These are phyloP conservation scores for Drosophila flavopinicola DNA, from an alignment of 2,888 invertebrate genomes.

Conservation along the genomic window DNA sequence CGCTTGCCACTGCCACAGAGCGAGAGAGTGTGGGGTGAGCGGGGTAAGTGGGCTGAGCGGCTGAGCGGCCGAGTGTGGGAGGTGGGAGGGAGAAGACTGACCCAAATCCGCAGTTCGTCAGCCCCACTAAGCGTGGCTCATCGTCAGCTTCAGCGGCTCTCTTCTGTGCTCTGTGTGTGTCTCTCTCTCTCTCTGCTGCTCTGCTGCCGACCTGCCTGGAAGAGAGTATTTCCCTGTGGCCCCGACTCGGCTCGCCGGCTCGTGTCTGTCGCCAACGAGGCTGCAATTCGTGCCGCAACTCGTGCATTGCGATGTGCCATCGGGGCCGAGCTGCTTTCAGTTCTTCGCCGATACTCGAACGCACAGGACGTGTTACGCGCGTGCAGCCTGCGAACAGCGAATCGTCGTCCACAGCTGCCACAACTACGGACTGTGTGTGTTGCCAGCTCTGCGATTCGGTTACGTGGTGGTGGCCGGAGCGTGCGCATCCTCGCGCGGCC, in stretches of 20 bases:
- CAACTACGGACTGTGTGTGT: constrained; percentile 11
- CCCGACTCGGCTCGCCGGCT: constrained; percentile 9
- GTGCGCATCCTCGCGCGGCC: constrained; percentile 35
- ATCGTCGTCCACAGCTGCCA: constrained; percentile 6
- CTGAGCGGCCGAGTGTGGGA: background rate
- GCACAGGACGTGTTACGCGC: constrained; percentile 49
- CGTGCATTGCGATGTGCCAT: constrained; percentile 1
- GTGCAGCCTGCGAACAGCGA: constrained; percentile 9
- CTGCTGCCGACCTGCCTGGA: constrained; percentile 23
- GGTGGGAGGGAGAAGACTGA: constrained; percentile 42
- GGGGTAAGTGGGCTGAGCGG: too few relatives aligned
- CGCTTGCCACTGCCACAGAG: constrained; percentile 25
- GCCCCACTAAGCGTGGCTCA: constrained; percentile 16
- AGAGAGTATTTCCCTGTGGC: constrained; percentile 57
- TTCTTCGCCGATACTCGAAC: constrained; percentile 43
- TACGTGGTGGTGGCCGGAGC: constrained; percentile 12
- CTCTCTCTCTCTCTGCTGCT: constrained; percentile 22
- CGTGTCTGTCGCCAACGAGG: background rate
- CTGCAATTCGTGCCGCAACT: constrained; percentile 2
- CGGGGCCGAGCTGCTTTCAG: constrained; percentile 24
- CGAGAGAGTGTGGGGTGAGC: background rate
- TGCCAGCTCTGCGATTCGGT: constrained; percentile 19
- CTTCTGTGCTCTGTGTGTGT: too few relatives aligned
- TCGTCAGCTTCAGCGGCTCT: constrained; percentile 10
- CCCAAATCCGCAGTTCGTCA: constrained; percentile 66